These are phyloP conservation scores for Polia nebulosa DNA, from an alignment of 2,888 invertebrate genomes.

Conservation along the genomic window DNA sequence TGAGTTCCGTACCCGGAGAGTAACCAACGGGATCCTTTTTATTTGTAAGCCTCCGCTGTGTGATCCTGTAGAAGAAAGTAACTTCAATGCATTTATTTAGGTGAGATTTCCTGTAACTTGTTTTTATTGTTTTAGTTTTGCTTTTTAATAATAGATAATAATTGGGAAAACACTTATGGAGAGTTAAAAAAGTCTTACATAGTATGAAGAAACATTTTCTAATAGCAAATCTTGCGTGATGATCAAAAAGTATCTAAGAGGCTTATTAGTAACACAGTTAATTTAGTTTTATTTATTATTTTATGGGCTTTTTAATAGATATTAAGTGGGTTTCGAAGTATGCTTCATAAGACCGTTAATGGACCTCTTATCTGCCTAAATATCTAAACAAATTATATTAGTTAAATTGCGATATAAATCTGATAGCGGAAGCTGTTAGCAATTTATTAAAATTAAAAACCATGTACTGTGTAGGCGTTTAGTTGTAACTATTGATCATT, in stretches of 20 bases:
- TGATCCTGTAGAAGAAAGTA: no score
- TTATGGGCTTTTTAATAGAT: conserved; percentile 29
- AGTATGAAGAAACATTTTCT: not conserved
- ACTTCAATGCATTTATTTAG: no score
- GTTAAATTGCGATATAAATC: conserved; percentile 41
- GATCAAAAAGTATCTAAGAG: not conserved
- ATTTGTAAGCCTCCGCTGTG: no score
- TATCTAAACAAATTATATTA: conserved; percentile 52
- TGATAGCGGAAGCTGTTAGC: conserved; percentile 42
- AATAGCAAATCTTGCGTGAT: not conserved
- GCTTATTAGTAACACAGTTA: not conserved
- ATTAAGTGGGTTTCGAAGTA: conserved; percentile 44
- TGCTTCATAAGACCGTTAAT: conserved; percentile 30
- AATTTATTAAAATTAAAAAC: conserved; percentile 33
- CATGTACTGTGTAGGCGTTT: conserved; percentile 35
- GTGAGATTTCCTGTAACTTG: no score
- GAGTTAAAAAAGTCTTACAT: not conserved
- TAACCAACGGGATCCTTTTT: no score
- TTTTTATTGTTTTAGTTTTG: no score
- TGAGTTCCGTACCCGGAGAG: no score
- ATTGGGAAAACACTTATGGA: not conserved
- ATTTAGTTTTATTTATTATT: conserved; percentile 30
- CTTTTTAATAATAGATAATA: not conserved
- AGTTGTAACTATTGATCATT: conserved; percentile 15
- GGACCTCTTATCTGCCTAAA: conserved; percentile 32